A percentile compares a stretch with the other conserved stretches of the same genome.
Conservation (phyloP, 2,113 vertebrate genomes). For the Calyptomena viridis region DNA sequence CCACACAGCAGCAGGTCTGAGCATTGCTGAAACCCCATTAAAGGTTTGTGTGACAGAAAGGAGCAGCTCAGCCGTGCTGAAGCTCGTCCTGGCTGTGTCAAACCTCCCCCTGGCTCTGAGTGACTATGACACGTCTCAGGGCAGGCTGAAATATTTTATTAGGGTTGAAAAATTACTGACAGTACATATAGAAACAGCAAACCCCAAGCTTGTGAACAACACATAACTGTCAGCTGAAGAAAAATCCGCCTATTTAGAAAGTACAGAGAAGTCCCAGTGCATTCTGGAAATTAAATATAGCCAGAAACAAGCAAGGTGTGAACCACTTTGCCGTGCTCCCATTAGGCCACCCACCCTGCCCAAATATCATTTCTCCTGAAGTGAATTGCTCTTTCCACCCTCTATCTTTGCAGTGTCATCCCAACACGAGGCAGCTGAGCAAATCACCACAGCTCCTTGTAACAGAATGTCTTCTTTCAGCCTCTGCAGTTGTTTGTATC, state of each 20-base stretch:
- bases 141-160: neutral
- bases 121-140: neutral
- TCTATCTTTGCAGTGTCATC: constrained; percentile 1
- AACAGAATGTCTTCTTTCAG: neutral
- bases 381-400: constrained; percentile 18
- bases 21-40: neutral
- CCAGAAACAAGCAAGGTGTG: neutral
- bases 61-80: neutral
- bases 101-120: neutral
- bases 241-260: neutral
- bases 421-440: neutral
- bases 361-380: neutral
- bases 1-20: neutral
- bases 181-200: neutral
- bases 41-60: neutral
- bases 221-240: neutral
- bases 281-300: neutral
- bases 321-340: neutral
- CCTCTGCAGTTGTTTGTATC: neutral
- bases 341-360: constrained; percentile 21
- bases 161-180: neutral
- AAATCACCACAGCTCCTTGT: neutral
- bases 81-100: neutral
- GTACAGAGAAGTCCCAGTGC: neutral
- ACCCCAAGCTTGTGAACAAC: neutral